Base-by-base conservation (phyloP, 2,797 vertebrate genomes). In the Amniataba percoides region DNA sequence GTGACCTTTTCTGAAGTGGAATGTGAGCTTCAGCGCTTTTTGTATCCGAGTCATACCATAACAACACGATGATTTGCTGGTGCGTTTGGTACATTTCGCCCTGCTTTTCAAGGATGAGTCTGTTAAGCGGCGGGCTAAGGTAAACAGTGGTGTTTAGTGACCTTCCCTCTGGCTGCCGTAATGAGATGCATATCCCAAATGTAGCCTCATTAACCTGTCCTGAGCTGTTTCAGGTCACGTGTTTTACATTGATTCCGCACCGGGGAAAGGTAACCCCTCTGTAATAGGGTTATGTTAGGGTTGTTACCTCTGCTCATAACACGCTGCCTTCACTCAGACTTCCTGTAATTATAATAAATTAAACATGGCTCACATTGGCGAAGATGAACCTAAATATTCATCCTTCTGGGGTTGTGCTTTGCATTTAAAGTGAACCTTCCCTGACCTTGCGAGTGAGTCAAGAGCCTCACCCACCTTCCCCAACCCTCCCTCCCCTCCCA, bases 281-380 rank as follows among this genome's bases (percentile, higher is more conserved):
- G 89, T 96, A 97, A 96, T 95, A 89, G 71, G 96, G 95, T 97
- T 96, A 96, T 95, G 95, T 96, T 95, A 94, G 95, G 96, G 95
- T 95, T 95, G 96, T 96, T 97, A 96, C 96, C 95, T 95, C 95
- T 68, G 94, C 95, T 96, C 95, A 94, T 94, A 96, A 95, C 95
- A 95, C 91, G 89, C 94, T 90, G 93, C 95, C 96, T 97, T 96
- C 95, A 93, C 94, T 93, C 94, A 93, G 93, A 92, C 87, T 92
- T 88, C 52, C 77, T 86, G 85, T 97, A 97, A 97, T 96, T 96
- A 96, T 95, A 96, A 96, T 96, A 96, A 97, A 97, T 97, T 95
- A 97, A 96, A 95, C 93, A 95, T 90, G 93, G 93, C 93, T 94
- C 88, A 87, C 90, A 14, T 85, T 80, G 78, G 71, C 91, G 70